A percentile compares a stretch with the other conserved stretches of the same genome.
Evolutionary conservation across 2,113 vertebrate genomes (phyloP).

Genomic region (Balaenoptera acutorostrata): DNA sequence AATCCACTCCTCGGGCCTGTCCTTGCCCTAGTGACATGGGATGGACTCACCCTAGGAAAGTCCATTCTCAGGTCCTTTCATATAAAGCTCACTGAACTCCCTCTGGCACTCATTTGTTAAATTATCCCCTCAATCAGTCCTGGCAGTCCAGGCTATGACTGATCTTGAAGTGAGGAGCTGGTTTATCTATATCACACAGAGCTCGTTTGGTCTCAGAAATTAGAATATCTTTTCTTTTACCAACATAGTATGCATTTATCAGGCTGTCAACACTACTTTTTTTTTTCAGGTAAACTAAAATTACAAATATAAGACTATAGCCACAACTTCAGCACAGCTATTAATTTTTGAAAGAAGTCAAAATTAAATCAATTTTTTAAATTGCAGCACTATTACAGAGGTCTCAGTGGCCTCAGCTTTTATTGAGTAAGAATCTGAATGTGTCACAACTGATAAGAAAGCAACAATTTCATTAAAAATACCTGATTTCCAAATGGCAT

Average conservation of each 20-base stretch:
- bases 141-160: not conserved
- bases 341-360: slow-evolving; percentile 20
- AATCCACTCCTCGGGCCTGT: not conserved
- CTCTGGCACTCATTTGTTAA: not conserved
- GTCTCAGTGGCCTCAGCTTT: not conserved
- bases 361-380: slow-evolving; percentile 20
- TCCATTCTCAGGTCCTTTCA: not conserved
- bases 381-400: not conserved
- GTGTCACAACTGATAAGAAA: not conserved
- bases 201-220: not conserved
- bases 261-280: not conserved
- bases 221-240: not conserved
- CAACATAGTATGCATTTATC: not conserved
- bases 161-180: not conserved
- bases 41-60: not conserved
- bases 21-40: not conserved
- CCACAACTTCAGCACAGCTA: not conserved
- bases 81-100: not conserved
- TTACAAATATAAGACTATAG: not conserved
- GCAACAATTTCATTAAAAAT: not conserved
- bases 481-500: slow-evolving; percentile 3
- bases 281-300: not conserved
- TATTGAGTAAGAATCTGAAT: not conserved
- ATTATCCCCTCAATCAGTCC: not conserved
- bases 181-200: not conserved